Conservation (phyloP, 2,797 vertebrate genomes). For the Echeneis naucrates region DNA sequence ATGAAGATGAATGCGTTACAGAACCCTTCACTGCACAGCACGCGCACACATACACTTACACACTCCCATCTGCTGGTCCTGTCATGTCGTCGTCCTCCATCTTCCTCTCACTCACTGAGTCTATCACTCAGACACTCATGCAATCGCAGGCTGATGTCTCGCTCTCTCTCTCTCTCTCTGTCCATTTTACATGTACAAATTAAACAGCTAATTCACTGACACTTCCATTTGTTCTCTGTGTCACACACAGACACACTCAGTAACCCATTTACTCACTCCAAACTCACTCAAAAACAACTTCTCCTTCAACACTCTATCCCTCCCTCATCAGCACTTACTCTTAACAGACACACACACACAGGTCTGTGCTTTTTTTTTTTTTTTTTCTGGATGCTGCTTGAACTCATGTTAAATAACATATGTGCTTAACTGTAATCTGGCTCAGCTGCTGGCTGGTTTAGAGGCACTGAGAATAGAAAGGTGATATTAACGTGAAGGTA, state of each 20-base stretch:
- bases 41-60: constrained; percentile 11
- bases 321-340: constrained; percentile 6
- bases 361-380: not conserved
- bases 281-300: constrained; percentile 31
- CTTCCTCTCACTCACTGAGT: constrained; percentile 22
- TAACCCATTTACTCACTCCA: constrained; percentile 17
- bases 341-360: constrained; percentile 5
- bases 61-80: not conserved
- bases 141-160: not conserved
- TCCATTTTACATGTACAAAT: constrained; percentile 16
- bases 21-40: not conserved
- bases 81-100: not conserved
- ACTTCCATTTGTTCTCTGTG: constrained; percentile 7
- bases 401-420: constrained; percentile 43
- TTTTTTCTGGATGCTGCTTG: constrained; percentile 30
- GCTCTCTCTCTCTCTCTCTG: not conserved
- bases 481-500: constrained; percentile 37
- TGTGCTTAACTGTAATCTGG: constrained; percentile 37
- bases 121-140: constrained; percentile 19
- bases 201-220: constrained; percentile 38
- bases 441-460: constrained; percentile 57
- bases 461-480: constrained; percentile 59
- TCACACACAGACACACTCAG: constrained; percentile 1
- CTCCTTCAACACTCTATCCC: constrained; percentile 14
- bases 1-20: constrained; percentile 25